These are phyloP conservation scores for Microtus montanus DNA, from an alignment of 2,113 vertebrate genomes.

Conservation along the genomic window DNA sequence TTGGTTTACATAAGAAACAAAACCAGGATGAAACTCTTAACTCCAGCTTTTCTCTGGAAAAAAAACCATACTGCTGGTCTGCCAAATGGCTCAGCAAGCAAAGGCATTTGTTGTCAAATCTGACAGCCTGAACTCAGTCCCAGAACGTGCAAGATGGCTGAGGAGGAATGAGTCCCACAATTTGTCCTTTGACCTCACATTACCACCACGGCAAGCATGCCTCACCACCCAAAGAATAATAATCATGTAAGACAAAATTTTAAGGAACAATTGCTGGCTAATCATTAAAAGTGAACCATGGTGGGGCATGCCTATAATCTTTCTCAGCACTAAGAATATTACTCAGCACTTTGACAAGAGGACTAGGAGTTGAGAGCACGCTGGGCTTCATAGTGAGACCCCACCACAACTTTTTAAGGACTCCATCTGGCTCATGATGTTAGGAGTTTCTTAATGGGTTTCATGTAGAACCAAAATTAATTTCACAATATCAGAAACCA, in stretches of 20 bases:
- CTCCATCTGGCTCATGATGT: neutral
- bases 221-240: neutral
- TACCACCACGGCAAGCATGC: neutral
- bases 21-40: constrained; percentile 28
- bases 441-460: neutral
- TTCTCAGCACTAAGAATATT: neutral
- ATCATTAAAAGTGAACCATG: neutral
- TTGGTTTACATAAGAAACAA: constrained; percentile 42
- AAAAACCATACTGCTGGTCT: neutral
- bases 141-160: neutral
- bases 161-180: neutral
- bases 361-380: neutral
- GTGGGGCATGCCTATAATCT: neutral
- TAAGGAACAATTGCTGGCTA: neutral
- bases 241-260: neutral
- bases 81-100: neutral
- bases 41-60: neutral
- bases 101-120: neutral
- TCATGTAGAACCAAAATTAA: neutral
- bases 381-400: neutral
- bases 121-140: neutral
- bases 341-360: neutral
- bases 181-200: neutral
- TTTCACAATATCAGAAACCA: neutral
- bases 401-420: neutral